Base-by-base conservation (phyloP, 1,140 invertebrate genomes). In the Triops longicaudatus region DNA sequence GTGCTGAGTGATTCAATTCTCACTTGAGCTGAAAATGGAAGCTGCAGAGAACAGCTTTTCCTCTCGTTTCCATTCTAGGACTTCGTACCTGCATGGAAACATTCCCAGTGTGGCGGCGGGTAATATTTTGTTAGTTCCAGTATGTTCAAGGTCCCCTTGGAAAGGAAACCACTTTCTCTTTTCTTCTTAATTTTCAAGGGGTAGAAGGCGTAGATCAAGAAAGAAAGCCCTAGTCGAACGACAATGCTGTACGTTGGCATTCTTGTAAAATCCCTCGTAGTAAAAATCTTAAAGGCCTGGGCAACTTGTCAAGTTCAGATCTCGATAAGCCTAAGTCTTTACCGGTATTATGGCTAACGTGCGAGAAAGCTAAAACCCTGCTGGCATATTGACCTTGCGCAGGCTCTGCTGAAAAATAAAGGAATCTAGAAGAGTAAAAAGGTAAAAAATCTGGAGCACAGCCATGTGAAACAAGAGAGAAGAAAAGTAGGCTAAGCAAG, bases 101-200 rank as follows among this genome's bases (percentile, higher is more conserved):
- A 63, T 63, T 63, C 50, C 50, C 14, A 63, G 14, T 14, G 50
- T 63, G 22, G 50, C 50, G 7, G 50, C 50, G 50, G 50, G 50
- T 0, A n/a, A 63, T 63, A 37, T 63, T 63, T 17, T 63, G 50
- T 22, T 6, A 17, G 17, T 17, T 63, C 50, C 14, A n/a, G 50
- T 63, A 63, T 63, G 50, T 63, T 63, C 50, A 63, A 63, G 50
- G 50, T 63, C 50, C 50, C 50, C 50, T 63, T 63, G 50, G 22
- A 63, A 63, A 63, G 22, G 50, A 63, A n/a, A 63, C 50, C 50
- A 63, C 50, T 63, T 63, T 63, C 50, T 22, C 50, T 63, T 22
- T n/a, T 63, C 50, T 63, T 14, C 50, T 63, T 9, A 14, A 63
- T n/a, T 63, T 63, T 63, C 50, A 63, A 63, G 10, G 17, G 50